Evolutionary conservation across 2,797 vertebrate genomes (phyloP).

Genomic region (Sebastes ruberrimus): DNA sequence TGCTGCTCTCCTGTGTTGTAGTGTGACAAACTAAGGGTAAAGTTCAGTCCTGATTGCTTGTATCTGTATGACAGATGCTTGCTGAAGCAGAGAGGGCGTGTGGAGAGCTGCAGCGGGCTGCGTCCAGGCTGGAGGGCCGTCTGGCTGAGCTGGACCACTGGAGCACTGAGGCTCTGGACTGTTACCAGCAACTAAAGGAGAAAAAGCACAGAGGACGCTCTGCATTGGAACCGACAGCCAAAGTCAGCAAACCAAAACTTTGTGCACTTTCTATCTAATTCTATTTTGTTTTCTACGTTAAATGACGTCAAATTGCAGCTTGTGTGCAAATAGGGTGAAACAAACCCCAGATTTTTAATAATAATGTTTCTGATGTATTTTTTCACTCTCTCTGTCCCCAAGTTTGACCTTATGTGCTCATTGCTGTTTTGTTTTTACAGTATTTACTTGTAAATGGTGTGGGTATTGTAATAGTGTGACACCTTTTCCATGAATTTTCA

Average conservation of each 20-base stretch:
- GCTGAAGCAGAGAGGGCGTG: conserved; percentile 56
- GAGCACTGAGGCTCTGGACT: conserved; percentile 65
- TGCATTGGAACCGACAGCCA: conserved; percentile 1
- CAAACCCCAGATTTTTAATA: background rate
- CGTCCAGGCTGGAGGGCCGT: conserved; percentile 64
- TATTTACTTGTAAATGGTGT: background rate
- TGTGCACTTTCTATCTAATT: background rate
- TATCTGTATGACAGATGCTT: conserved; percentile 43
- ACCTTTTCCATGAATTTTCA: background rate
- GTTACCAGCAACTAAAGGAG: conserved; percentile 48
- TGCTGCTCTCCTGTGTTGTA: background rate
- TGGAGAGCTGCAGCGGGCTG: conserved; percentile 58
- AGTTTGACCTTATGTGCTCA: background rate
- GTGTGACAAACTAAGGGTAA: background rate
- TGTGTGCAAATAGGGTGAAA: background rate
- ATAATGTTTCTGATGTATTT: background rate
- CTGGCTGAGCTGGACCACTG: conserved; percentile 73
- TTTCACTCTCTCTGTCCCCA: background rate
- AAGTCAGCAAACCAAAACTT: conserved; percentile 36
- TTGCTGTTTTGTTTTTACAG: background rate
- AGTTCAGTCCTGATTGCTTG: background rate
- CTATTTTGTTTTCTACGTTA: background rate
- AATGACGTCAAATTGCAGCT: background rate
- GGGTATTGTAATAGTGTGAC: fast-evolving
- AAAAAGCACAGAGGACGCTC: conserved; percentile 20